These are phyloP conservation scores for Oncorhynchus mykiss DNA, from an alignment of 2,113 vertebrate species.

Conservation along the genomic window DNA sequence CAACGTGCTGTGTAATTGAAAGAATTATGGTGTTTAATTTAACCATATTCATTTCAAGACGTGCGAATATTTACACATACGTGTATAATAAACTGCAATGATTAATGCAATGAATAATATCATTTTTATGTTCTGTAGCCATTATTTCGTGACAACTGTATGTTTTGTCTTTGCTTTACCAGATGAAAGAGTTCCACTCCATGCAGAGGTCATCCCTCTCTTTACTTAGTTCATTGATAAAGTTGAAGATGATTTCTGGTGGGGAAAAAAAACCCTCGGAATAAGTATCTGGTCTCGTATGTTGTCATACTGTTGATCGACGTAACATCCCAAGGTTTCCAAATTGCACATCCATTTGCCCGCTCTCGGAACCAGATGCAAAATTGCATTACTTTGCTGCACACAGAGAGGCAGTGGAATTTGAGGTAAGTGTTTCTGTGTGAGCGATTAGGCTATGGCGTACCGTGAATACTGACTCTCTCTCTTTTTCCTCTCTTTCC, in stretches of 20 bases:
- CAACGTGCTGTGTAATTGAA: conserved; percentile 51
- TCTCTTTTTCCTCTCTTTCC: neutral
- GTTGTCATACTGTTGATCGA: too few species aligned
- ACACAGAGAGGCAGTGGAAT: conserved; percentile 36
- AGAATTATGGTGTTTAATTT: conserved; percentile 53
- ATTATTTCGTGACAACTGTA: neutral
- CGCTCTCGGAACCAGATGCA: conserved; percentile 29
- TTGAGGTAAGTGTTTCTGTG: conserved; percentile 32
- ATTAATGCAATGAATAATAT: conserved; percentile 1
- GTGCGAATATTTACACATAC: conserved; percentile 47
- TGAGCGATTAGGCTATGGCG: conserved; percentile 15
- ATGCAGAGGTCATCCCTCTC: too few species aligned
- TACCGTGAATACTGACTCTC: neutral
- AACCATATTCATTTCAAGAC: neutral
- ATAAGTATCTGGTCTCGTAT: too few species aligned
- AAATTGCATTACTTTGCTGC: conserved; percentile 42
- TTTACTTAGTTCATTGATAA: too few species aligned
- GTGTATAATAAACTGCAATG: conserved; percentile 23
- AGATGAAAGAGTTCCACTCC: too few species aligned
- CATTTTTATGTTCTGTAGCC: neutral
- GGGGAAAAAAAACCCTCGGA: too few species aligned
- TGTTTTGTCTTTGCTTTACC: neutral
- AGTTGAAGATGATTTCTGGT: too few species aligned
- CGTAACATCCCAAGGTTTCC: too few species aligned
- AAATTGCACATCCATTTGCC: neutral